Base-by-base conservation (phyloP, 2,113 vertebrate genomes). In the Platichthys flesus region DNA sequence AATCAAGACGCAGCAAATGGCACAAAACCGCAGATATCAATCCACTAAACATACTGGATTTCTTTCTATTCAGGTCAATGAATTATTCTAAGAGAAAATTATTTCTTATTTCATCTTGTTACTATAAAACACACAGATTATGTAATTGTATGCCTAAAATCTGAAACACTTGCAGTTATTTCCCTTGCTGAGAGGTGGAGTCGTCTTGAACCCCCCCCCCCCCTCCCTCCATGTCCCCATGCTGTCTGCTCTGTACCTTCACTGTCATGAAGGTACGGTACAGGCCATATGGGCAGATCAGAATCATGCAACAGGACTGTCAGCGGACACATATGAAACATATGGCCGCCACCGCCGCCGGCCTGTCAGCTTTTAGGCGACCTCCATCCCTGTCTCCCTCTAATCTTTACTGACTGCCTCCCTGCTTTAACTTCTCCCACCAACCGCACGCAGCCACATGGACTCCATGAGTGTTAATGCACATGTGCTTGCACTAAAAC, bases 281-380 rank as follows among this genome's bases (percentile, higher is more conserved):
- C 24, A 21, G 60, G 35, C 74, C 57, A 20, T 54, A 76, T 65
- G 80, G 67, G 63, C 80, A 49, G 69, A 86, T 85, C 75, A 66
- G 63, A 89, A 76, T 47, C 73, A 78, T 64, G 67, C 26, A 56
- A 71, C 45, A 2, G 35, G 52, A 35, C 31, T 61, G 79, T 79
- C 67, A 71, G 65, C n/a, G 14, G 58, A 83, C 76, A 65, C 78
- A 62, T 70, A 77, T 76, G 76, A 81, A 79, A 79, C 78, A 90
- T 79, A 87, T 85, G 84, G 79, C 69, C 85, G 72, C 74, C 45
- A 76, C 74, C 49, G 78, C 74, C 68, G 81, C 61, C 60, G 51
- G 28, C 52, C 65, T 75, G 77, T 80, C 81, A 79, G 60, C 21
- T 37, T 68, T 82, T 82, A 79, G 81, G 69, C 73, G 71, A 26